Percentiles rank a stretch among this genome's conserved stretches.
Conservation (phyloP, 2,797 vertebrate species). For the Pipistrellus pipistrellus region DNA sequence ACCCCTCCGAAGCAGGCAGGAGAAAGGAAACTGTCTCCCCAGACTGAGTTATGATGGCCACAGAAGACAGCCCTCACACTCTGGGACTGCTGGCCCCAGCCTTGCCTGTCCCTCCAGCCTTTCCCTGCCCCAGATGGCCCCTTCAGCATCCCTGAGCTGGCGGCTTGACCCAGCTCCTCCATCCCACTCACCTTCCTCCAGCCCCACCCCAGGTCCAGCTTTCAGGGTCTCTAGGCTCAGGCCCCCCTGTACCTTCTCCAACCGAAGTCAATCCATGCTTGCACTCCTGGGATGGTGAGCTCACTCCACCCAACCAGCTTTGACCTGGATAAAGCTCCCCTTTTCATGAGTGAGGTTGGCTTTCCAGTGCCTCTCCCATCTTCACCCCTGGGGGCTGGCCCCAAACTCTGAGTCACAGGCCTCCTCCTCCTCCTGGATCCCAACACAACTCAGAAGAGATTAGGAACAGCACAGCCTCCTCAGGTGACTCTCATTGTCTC, state of each 20-base stretch:
- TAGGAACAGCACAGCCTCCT: no score
- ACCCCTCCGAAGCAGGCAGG: constrained; percentile 47
- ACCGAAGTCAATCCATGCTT: not conserved
- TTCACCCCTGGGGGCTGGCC: not conserved
- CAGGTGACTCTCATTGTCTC: not conserved
- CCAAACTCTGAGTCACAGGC: not conserved
- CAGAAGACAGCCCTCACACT: constrained; percentile 70
- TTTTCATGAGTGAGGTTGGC: rapidly evolving
- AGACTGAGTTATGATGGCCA: constrained; percentile 83
- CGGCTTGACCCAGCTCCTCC: rapidly evolving
- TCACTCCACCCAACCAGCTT: not conserved
- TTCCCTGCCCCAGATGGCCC: not conserved
- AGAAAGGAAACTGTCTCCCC: constrained; percentile 75
- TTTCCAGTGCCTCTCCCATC: not conserved
- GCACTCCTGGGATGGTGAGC: not conserved
- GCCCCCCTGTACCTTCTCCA: not conserved
- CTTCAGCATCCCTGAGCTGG: not conserved
- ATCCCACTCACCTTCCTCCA: not conserved
- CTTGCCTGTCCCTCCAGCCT: not conserved
- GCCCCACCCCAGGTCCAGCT: no score
- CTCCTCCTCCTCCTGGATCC: not conserved
- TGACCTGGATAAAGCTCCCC: not conserved
- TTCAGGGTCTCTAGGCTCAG: not conserved
- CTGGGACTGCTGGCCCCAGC: not conserved
- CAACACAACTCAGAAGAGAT: not conserved